Conservation (phyloP, 2,797 vertebrate species). For the Pseudochirops corinnae region DNA sequence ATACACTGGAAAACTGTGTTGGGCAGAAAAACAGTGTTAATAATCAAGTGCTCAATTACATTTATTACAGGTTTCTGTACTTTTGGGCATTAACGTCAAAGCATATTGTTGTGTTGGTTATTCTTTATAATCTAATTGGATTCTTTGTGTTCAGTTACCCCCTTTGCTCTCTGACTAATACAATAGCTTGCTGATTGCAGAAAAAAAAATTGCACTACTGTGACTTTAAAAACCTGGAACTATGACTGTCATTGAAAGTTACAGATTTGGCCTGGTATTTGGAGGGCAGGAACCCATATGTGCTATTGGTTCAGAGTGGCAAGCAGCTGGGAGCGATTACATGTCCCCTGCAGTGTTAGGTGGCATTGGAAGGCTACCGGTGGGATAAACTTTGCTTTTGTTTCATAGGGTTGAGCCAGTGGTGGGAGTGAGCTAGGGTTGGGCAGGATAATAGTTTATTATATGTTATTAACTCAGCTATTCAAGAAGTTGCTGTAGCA, state of each 20-base stretch:
- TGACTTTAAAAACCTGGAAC: slow-evolving; percentile 80
- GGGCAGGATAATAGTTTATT: slow-evolving; percentile 73
- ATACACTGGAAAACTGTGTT: slow-evolving; percentile 78
- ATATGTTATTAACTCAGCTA: slow-evolving; percentile 77
- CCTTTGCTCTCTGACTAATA: slow-evolving; percentile 64
- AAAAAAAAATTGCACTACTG: slow-evolving; percentile 68
- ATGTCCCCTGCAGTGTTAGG: not conserved
- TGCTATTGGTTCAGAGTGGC: slow-evolving; percentile 54
- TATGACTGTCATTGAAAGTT: slow-evolving; percentile 68
- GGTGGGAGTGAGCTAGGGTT: slow-evolving; percentile 67
- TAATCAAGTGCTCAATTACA: slow-evolving; percentile 79
- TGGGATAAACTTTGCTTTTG: slow-evolving; percentile 65
- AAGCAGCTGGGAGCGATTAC: slow-evolving; percentile 62
- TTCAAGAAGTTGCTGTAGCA: slow-evolving; percentile 69
- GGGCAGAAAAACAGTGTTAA: slow-evolving; percentile 78
- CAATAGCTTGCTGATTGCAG: slow-evolving; percentile 80
- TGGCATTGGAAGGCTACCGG: slow-evolving; percentile 50
- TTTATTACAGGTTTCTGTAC: slow-evolving; percentile 82
- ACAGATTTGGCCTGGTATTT: slow-evolving; percentile 31
- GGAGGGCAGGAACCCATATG: slow-evolving; percentile 67
- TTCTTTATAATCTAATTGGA: slow-evolving; percentile 77
- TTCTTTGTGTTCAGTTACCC: slow-evolving; percentile 60
- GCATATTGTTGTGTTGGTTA: slow-evolving; percentile 75
- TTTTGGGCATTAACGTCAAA: slow-evolving; percentile 80
- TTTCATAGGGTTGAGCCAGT: slow-evolving; percentile 68